These are phyloP conservation scores for Timandra comae DNA, from an alignment of 2,888 invertebrate species.

Conservation along the genomic window DNA sequence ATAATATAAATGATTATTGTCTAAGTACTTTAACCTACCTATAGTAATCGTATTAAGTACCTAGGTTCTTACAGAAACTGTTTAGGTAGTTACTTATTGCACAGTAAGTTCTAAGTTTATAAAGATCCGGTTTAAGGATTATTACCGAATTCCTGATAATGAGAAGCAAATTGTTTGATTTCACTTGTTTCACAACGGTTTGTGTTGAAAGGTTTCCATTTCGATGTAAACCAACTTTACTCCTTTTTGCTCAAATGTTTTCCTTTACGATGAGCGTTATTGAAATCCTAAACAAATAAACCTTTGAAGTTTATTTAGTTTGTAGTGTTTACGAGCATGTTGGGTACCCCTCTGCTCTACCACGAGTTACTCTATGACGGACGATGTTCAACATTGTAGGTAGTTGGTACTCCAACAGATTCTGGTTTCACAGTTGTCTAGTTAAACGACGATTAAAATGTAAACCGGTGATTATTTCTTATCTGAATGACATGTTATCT, in stretches of 20 bases:
- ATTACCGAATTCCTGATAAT: too few relatives aligned
- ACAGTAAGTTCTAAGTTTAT: too few relatives aligned
- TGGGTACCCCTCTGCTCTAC: slow-evolving; percentile 4
- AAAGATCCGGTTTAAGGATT: too few relatives aligned
- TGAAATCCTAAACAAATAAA: slow-evolving; percentile 26
- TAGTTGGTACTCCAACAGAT: too few relatives aligned
- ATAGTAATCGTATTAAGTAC: too few relatives aligned
- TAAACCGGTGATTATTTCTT: slow-evolving; percentile 30
- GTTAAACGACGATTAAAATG: slow-evolving; percentile 21
- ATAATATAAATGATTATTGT: too few relatives aligned
- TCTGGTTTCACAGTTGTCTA: slow-evolving; percentile 17
- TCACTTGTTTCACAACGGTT: background rate
- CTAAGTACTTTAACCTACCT: too few relatives aligned
- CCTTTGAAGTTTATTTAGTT: slow-evolving; percentile 12
- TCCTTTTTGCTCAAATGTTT: slow-evolving; percentile 9
- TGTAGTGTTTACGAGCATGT: slow-evolving; percentile 9
- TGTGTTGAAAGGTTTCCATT: background rate
- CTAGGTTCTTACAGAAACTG: too few relatives aligned
- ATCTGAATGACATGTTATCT: slow-evolving; percentile 29
- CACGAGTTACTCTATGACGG: slow-evolving; percentile 1
- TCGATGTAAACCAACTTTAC: background rate
- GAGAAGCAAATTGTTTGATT: background rate
- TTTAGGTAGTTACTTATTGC: too few relatives aligned
- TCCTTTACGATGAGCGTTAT: slow-evolving; percentile 14
- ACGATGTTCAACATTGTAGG: slow-evolving; percentile 3